A percentile compares a stretch with the other conserved stretches of the same genome.
phyloP scores from a whole-genome alignment of 2,888 invertebrate genomes.

The Dugesia japonica region DNA sequence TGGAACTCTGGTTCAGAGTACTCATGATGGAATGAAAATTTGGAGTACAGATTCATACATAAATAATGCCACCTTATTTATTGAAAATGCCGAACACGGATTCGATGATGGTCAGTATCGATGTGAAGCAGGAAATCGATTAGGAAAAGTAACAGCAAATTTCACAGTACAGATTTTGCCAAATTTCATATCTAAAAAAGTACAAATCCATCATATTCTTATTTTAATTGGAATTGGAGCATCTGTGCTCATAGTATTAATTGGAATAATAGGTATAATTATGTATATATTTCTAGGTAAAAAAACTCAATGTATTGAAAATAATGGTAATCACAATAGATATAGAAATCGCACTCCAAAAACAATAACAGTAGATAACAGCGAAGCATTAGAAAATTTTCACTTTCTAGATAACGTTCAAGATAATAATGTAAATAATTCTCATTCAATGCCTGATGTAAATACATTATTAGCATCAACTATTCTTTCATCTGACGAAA shows the following conservation, averaged over 20 bases:
- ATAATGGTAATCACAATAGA: background rate
- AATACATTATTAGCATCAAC: background rate
- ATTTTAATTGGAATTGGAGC: conserved; percentile 25
- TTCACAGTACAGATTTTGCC: conserved; percentile 26
- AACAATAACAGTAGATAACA: background rate
- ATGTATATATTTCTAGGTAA: conserved; percentile 22
- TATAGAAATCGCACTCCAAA: background rate
- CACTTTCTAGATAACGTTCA: background rate
- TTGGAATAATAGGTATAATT: conserved; percentile 23
- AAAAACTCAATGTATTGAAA: conserved; percentile 7
- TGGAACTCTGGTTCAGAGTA: background rate
- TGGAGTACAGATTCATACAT: background rate
- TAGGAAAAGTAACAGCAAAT: conserved; percentile 25
- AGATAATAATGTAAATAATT: background rate
- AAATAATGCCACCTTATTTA: conserved; percentile 30
- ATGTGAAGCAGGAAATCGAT: conserved; percentile 29
- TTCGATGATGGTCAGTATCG: conserved; percentile 32
- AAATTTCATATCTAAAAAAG: background rate
- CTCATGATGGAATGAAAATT: background rate
- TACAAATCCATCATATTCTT: conserved; percentile 17
- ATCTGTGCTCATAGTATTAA: conserved; percentile 25
- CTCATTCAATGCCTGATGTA: background rate
- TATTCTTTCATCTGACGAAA: background rate
- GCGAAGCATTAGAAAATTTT: conserved; percentile 4
- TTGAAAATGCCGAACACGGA: background rate